Conservation (phyloP, 64 coral and sea anemone species). For the Actinia equina region DNA sequence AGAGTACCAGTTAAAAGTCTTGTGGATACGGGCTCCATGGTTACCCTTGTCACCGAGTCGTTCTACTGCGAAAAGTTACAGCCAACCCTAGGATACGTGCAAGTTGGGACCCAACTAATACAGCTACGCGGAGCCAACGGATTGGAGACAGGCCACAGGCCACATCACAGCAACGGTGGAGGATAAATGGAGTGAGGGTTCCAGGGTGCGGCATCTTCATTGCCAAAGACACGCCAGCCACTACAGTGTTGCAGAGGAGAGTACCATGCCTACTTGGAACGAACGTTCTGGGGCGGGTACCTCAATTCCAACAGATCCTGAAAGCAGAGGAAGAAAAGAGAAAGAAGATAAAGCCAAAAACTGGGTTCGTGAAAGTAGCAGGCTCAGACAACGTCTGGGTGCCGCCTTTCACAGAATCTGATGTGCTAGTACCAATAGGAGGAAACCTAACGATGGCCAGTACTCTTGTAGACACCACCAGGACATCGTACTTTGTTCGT, state of each 20-base stretch:
- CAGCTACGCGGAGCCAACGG: slow-evolving; percentile 28
- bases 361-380: slow-evolving; percentile 41
- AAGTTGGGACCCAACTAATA: not conserved
- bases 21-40: slow-evolving; percentile 59
- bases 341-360: slow-evolving; percentile 1
- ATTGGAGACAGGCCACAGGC: slow-evolving; percentile 30
- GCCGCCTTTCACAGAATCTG: slow-evolving; percentile 23
- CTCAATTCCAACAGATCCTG: slow-evolving; percentile 47
- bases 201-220: slow-evolving; percentile 36
- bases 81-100: not conserved
- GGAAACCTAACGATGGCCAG: slow-evolving; percentile 45
- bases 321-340: slow-evolving; percentile 3
- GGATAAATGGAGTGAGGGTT: slow-evolving; percentile 12
- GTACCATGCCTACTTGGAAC: slow-evolving; percentile 48
- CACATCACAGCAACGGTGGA: slow-evolving; percentile 29
- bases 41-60: slow-evolving; percentile 39
- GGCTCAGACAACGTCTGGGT: slow-evolving; percentile 16
- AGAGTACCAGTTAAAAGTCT: slow-evolving; percentile 19
- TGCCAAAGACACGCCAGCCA: slow-evolving; percentile 45
- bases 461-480: slow-evolving; percentile 46
- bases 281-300: slow-evolving; percentile 39
- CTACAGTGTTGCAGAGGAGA: slow-evolving; percentile 4
- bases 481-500: slow-evolving; percentile 29
- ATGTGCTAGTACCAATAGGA: slow-evolving; percentile 13
- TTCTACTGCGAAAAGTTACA: slow-evolving; percentile 44